Evolutionary conservation across 92 coral and sea anemone genomes (phyloP), one percentile per base, ranked within the genome.

Genomic region (Zoanthus sociatus): DNA sequence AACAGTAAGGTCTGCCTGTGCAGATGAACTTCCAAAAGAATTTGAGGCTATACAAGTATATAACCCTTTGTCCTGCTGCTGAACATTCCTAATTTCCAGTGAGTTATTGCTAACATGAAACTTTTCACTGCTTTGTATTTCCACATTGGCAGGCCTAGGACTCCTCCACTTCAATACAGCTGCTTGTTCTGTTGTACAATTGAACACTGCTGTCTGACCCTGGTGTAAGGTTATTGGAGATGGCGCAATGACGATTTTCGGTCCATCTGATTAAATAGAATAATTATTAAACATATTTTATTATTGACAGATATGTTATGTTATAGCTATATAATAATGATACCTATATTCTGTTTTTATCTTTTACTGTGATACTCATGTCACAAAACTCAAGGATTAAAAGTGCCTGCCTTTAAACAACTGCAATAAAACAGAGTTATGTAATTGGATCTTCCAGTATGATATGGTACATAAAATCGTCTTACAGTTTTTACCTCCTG

Each of bases 31-130:
- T 9, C 99, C 99, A 78, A 73, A 94, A 0, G 46, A 50, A 67
- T 95, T 97, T 64, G 58, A 71, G 42, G 94, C 97, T 77, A 63
- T 86, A 72, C 98, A 93, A 2, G 44, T 93, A 78, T 91, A 95
- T 14, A 89, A 87, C 30, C 96, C 95, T 16, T 61, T 90, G 78
- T 95, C 98, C 50, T 94, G 78, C 88, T 94, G 90, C 44, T 81
- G 86, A 16, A 92, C 83, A 71, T 88, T 89, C 63, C 44, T 73
- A 10, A 97, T 84, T 54, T 50, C 81, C 50, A 97, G 86, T 4
- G 95, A 85, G 1, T 90, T 93, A 87, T 93, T 95, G 83, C 66
- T 81, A 18, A 92, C 75, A 42, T 60, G 88, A 55, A 93, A 85
- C 77, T 95, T 88, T 67, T 91, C 92, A 71, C 90, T 71, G 20